phyloP scores from a whole-genome alignment of 2,888 invertebrate species.

The Tipula lateralis region DNA sequence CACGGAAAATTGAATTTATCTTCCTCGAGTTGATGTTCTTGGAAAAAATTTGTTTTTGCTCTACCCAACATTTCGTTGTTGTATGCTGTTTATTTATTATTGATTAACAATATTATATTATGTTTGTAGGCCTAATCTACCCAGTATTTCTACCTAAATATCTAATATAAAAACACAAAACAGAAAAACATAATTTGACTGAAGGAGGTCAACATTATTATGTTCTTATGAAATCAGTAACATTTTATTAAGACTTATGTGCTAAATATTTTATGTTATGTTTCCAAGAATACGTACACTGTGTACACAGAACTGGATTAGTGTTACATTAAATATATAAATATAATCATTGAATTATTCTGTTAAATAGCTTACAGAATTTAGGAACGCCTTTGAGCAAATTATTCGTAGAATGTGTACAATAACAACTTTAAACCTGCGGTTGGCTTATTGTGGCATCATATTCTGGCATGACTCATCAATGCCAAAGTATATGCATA shows the following conservation, averaged over 20 bases:
- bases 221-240: neutral
- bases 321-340: neutral
- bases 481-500: no score
- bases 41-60: neutral
- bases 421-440: no score
- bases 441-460: no score
- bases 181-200: neutral
- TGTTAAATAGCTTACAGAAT: neutral
- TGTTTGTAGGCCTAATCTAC: neutral
- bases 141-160: neutral
- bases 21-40: neutral
- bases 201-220: neutral
- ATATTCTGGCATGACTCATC: no score
- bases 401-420: no score
- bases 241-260: neutral
- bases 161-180: neutral
- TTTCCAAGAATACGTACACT: neutral
- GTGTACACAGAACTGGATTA: neutral
- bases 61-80: neutral
- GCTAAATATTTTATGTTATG: neutral
- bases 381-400: no score
- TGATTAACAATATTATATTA: neutral
- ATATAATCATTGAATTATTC: neutral
- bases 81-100: neutral
- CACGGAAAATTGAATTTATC: neutral